Evolutionary conservation across 2,113 vertebrate genomes (phyloP), one percentile per base, ranked within the genome.

Genomic region (Micromys minutus): DNA sequence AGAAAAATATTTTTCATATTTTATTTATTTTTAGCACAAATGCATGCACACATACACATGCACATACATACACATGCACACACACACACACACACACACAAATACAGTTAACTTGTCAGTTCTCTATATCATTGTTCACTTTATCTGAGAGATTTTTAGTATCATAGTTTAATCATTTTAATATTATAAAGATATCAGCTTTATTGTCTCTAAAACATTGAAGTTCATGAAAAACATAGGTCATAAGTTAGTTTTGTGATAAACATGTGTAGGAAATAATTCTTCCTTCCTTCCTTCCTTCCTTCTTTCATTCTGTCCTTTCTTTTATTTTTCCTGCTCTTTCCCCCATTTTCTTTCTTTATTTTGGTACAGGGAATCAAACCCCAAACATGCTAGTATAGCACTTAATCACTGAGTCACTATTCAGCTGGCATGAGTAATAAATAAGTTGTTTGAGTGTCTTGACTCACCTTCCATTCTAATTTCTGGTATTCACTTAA

Each of bases 1-100:
- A 72, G 63, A 86, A 55, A 13, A 21, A 52, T 85, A 94, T 55
- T 67, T 87, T 59, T 79, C 17, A 72, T 57, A 77, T 94, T 3
- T 63, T 67, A n/a, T 50, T 65, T 1, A 59, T 77, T 87, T 90
- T 7, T 45, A 93, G 52, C 1, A 87, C 11, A 87, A n/a, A n/a
- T n/a, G n/a, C n/a, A n/a, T n/a, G n/a, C 2, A 34, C 0, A 45
- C 1, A 86, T 6, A 77, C 10, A 31, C 3, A 76, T n/a, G n/a
- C 7, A 31, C 6, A 34, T 0, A 91, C 3, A 67, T 3, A 72
- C 5, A 59, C 57, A 59, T 59, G 17, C n/a, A 57, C 16, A 31
- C 3, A 75, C 1, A 63, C 6, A 75, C 2, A 34, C 0, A 45
- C 1, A 86, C 21, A 77, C 10, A 31, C 3, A 76, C 1, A 57